A percentile compares a stretch with the other conserved stretches of the same genome.
These are phyloP conservation scores for Parascotia fuliginaria DNA, from an alignment of 2,888 invertebrate genomes.

Conservation along the genomic window DNA sequence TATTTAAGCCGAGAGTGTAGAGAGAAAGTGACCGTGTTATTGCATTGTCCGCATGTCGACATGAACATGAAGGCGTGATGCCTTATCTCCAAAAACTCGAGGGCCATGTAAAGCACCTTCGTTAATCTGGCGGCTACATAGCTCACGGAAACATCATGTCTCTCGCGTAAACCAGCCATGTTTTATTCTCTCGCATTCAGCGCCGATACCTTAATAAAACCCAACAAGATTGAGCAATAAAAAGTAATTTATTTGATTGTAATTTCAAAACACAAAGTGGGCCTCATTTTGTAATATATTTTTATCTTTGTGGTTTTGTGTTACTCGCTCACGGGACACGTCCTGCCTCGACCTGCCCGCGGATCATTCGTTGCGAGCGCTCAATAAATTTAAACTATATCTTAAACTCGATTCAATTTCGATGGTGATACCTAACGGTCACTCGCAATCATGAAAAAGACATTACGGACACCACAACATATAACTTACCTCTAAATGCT, in stretches of 20 bases:
- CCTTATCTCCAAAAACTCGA: conserved; percentile 75
- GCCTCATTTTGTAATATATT: conserved; percentile 85
- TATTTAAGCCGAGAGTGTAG: conserved; percentile 36
- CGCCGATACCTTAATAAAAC: conserved; percentile 85
- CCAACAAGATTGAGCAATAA: conserved; percentile 86
- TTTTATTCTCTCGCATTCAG: conserved; percentile 81
- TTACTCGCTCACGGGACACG: conserved; percentile 74
- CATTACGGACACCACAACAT: conserved; percentile 68
- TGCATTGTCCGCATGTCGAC: conserved; percentile 65
- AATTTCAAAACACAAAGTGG: conserved; percentile 86
- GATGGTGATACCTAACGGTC: conserved; percentile 59
- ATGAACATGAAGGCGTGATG: conserved; percentile 67
- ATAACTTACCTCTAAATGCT: conserved; percentile 33
- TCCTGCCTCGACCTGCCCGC: conserved; percentile 64
- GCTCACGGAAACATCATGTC: conserved; percentile 72
- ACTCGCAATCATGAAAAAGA: conserved; percentile 62
- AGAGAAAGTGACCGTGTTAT: conserved; percentile 56
- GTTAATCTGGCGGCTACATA: conserved; percentile 66
- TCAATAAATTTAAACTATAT: conserved; percentile 67
- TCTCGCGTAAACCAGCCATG: conserved; percentile 81
- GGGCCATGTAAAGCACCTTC: conserved; percentile 72
- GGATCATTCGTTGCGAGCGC: conserved; percentile 65
- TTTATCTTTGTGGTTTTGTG: conserved; percentile 84
- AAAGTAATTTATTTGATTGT: conserved; percentile 86
- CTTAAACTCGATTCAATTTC: conserved; percentile 70